Base-by-base conservation (phyloP, 2,797 vertebrate genomes). In the Melanotaenia trifasciata region DNA sequence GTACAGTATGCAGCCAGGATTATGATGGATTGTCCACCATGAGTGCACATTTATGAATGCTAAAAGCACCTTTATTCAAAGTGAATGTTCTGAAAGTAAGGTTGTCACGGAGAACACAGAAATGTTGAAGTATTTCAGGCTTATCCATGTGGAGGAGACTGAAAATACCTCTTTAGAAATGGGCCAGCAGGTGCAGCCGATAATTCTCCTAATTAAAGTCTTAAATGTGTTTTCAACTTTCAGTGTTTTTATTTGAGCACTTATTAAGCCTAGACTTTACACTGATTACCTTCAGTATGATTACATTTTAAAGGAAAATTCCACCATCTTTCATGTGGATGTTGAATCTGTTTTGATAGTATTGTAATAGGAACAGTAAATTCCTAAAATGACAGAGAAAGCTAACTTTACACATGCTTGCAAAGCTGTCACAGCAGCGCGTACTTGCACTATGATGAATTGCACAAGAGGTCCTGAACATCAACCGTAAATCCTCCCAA, bases 1-100 rank as follows among this genome's bases (percentile, higher is more conserved):
- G 80, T 89, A 89, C 86, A 81, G 85, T 88, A 73, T 70, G 78
- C 77, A 60, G 56, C 68, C 68, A 9, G 81, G 87, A 89, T 87
- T 70, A 85, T 91, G 90, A 93, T 90, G 88, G 88, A 92, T 89
- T 47, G 84, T 83, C 78, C 78, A 62, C 69, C 35, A 71, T 67
- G 67, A 90, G 80, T 78, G 75, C 84, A 85, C 76, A 78, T 85
- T 89, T 84, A 74, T 79, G 83, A 90, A 89, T 80, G 75, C 81
- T 89, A 83, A 87, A 80, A 87, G 76, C 59, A 71, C 64, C 64
- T 84, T 87, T 89, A 87, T 91, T 86, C 66, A 77, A 74, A 83
- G 82, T 83, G 67, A 69, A 70, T 78, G 77, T 71, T 78, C 60
- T 70, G 60, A 76, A 83, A 85, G 67, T 85, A 2, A 22, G 24